Base-by-base conservation (phyloP, 2,113 vertebrate species). In the Indri indri region DNA sequence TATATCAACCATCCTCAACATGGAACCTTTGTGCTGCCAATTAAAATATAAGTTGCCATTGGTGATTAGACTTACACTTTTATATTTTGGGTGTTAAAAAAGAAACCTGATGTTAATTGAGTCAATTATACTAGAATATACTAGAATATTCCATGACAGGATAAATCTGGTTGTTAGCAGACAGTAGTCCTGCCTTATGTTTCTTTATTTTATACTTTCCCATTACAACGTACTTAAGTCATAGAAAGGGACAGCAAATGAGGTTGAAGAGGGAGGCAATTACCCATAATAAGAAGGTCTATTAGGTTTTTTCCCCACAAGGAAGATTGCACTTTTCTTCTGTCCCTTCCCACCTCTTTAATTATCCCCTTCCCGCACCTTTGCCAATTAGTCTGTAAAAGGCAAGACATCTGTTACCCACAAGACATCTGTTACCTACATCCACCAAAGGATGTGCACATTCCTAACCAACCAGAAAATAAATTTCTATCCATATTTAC, bases 341-440 rank as follows among this genome's bases (percentile, higher is more conserved):
- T 71, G 76, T 88, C 73, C 96, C 85, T 42, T 96, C 61, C 94
- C 71, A 93, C 82, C 92, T 85, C 34, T 96, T 96, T 97, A 96
- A 97, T 96, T 97, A 97, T 57, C 92, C 91, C 71, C 71, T 23
- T 70, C 52, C 23, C 70, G 76, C 57, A 59, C 32, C 74, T 98
- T 92, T 97, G 81, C 83, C 97, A 95, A 97, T 96, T 97, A 96
- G 91, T 94, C 79, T 96, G 40, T 96, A 96, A 97, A 97, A 97
- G 93, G 94, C 91, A 97, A 97, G 95, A 96, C 96, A 98, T 97
- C 95, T 97, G 95, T 91, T 96, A 98, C 83, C 80, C 91, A 95
- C 84, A 95, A 97, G 91, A 96, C 96, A 98, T 97, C 95, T 97
- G 95, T 89, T 96, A 96, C 68, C 96, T 79, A 91, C 63, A 89